Conservation (phyloP, 2,797 vertebrate genomes). For the Scarus forsteni region DNA sequence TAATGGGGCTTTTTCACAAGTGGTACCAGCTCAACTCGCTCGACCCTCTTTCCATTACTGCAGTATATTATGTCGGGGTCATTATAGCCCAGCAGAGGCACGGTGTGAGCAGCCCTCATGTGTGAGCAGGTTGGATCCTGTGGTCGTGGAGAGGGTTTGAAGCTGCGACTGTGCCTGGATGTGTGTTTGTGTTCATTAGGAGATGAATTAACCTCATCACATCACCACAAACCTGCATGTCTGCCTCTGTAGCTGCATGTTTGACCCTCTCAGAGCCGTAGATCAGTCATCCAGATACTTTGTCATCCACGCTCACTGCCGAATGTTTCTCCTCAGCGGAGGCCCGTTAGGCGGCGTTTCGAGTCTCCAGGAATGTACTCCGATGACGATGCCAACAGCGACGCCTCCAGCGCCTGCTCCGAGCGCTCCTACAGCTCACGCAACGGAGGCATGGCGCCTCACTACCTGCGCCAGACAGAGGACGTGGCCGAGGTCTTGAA, state of each 20-base stretch:
- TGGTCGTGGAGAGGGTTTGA: too few relatives aligned
- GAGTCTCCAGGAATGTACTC: constrained; percentile 96
- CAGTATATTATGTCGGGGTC: too few relatives aligned
- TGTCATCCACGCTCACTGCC: too few relatives aligned
- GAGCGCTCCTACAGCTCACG: constrained; percentile 94
- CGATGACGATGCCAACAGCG: constrained; percentile 95
- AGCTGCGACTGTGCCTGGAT: background rate
- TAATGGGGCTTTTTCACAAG: too few relatives aligned
- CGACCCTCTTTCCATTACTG: too few relatives aligned
- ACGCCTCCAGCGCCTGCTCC: constrained; percentile 94
- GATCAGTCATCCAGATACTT: too few relatives aligned
- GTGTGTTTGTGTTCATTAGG: background rate
- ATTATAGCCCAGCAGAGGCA: too few relatives aligned
- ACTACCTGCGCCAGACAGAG: constrained; percentile 92
- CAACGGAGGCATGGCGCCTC: constrained; percentile 89
- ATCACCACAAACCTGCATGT: constrained; percentile 19
- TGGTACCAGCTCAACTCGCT: too few relatives aligned
- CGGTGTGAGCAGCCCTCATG: background rate
- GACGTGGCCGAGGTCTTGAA: constrained; percentile 96
- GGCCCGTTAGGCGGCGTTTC: constrained; percentile 89
- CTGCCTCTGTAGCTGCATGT: constrained; percentile 24
- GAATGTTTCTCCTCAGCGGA: constrained; percentile 78
- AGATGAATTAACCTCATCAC: constrained; percentile 1
- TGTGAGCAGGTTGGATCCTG: background rate
- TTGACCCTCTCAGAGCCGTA: background rate